Base-by-base conservation (phyloP, 2,888 invertebrate genomes). In the Agrotis segetum region DNA sequence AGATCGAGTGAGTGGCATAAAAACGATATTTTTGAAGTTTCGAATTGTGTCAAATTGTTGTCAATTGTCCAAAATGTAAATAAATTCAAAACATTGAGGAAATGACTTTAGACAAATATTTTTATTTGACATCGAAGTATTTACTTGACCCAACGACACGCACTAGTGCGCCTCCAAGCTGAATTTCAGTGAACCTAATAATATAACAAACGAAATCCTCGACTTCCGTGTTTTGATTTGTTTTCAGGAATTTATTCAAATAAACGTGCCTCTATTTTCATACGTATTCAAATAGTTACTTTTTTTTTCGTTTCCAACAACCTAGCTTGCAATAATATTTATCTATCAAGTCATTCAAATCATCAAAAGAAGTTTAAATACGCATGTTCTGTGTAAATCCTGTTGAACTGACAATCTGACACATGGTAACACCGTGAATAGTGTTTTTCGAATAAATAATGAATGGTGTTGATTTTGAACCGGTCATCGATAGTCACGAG, bases 361-460 rank as follows among this genome's bases (percentile, higher is more conserved):
- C 34, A 53, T 49, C 6, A 67, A 81, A 75, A 56, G 1, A 46
- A 24, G 13, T 72, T 50, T 40, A 2, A 55, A 55, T 55, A 52
- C 50, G n/a, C 21, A 44, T 59, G 34, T 59, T 40, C 16, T 52
- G n/a, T 34, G 19, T 53, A 79, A 74, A 60, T 60, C 59, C 24
- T 47, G 34, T 75, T 40, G 24, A 55, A 47, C 34, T 66, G 24
- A 63, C 58, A 40, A 66, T 49, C 24, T 65, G 34, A 47, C 34
- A 73, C 73, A 68, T 68, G 63, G 71, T 65, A 71, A 81, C 71
- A 75, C 78, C 63, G 74, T 71, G 61, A 82, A 73, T 69, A 71
- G 68, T 74, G 87, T 81, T 83, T 79, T 86, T 76, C 66, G 87
- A 89, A 91, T 92, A 89, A 88, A 88, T 90, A 89, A 90, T 87